A percentile compares a stretch with the other conserved stretches of the same genome.
phyloP scores from a whole-genome alignment of 2,113 vertebrate species.

The Pardalotus punctatus region DNA sequence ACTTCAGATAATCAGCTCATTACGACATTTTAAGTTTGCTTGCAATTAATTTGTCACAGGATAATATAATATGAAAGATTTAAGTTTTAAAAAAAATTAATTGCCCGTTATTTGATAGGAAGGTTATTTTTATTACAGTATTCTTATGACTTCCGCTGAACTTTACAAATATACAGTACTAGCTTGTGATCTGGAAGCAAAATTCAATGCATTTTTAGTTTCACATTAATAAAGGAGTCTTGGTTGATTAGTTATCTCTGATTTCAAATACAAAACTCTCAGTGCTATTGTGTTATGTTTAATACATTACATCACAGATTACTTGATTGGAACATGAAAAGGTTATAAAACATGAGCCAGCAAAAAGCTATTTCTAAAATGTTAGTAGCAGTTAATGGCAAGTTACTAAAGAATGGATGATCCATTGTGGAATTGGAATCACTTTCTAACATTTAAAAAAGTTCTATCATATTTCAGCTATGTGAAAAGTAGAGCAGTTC shows the following conservation, averaged over 20 bases:
- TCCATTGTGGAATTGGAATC: neutral
- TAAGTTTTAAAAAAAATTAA: neutral
- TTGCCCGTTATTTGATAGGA: neutral
- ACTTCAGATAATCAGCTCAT: neutral
- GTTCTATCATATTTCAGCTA: neutral
- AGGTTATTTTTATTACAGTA: neutral
- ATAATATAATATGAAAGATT: neutral
- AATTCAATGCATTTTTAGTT: neutral
- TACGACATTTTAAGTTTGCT: neutral
- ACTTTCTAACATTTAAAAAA: neutral
- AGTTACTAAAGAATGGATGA: neutral
- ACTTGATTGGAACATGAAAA: neutral
- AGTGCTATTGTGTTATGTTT: neutral
- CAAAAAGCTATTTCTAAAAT: neutral
- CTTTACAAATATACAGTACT: neutral
- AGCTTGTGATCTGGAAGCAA: neutral
- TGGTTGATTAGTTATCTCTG: neutral
- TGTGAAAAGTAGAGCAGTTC: neutral
- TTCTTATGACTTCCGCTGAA: neutral
- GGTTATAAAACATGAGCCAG: neutral
- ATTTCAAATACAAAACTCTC: neutral
- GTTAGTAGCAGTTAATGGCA: neutral
- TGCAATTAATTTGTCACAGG: neutral
- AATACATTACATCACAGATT: neutral
- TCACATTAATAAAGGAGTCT: neutral